phyloP scores from a whole-genome alignment of 1,140 invertebrate genomes.

The Drosophila ogumai region DNA sequence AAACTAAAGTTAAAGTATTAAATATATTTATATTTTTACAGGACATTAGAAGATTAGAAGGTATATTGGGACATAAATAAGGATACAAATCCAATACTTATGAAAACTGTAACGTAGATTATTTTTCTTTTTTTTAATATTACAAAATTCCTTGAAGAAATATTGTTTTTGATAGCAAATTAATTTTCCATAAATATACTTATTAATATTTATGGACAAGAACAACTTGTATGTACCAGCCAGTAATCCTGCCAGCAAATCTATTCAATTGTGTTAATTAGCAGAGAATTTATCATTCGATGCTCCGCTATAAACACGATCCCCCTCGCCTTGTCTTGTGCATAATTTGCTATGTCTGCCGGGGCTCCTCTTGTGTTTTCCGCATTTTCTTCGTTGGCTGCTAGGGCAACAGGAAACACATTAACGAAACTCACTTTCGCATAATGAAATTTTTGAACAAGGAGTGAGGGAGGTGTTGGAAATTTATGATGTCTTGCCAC shows the following conservation, averaged over 20 bases:
- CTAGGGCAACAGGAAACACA: slow-evolving; percentile 48
- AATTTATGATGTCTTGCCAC: slow-evolving; percentile 72
- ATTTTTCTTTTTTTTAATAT: neutral
- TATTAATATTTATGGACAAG: neutral
- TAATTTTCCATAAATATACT: neutral
- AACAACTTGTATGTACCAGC: neutral
- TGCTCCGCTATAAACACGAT: neutral
- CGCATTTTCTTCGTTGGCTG: neutral
- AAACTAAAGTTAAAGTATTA: neutral
- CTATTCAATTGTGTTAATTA: neutral
- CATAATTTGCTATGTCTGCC: slow-evolving; percentile 57
- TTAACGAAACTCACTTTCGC: slow-evolving; percentile 78
- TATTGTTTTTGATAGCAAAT: neutral
- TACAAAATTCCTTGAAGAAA: neutral
- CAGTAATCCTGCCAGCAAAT: neutral
- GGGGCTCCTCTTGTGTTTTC: slow-evolving; percentile 10
- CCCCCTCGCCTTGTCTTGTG: slow-evolving; percentile 42
- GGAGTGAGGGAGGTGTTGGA: slow-evolving; percentile 28
- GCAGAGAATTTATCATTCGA: slow-evolving; percentile 21
- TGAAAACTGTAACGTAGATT: neutral
- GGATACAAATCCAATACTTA: neutral
- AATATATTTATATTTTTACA: neutral
- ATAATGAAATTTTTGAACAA: slow-evolving; percentile 72
- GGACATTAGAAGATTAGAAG: neutral
- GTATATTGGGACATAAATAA: neutral